Percentiles rank a stretch among this genome's conserved stretches.
Conservation (phyloP, 2,797 vertebrate genomes). For the Lagothrix lagotricha region DNA sequence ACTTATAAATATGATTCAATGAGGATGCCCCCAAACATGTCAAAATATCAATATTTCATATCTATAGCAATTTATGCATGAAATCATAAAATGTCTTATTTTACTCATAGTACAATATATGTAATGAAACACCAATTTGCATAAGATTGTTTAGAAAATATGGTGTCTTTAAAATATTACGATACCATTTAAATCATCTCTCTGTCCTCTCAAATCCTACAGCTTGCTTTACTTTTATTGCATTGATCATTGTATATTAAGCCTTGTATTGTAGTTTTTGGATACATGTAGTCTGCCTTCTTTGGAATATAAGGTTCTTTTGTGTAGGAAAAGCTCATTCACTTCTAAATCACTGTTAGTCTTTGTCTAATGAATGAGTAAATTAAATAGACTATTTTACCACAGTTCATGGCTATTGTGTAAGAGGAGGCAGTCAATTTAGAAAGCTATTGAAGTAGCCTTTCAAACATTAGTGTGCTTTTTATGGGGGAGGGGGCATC, state of each 20-base stretch:
- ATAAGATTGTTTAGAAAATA: neutral
- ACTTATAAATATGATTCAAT: neutral
- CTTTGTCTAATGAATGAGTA: constrained; percentile 50
- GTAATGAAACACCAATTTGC: neutral
- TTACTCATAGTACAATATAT: neutral
- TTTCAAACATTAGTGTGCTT: constrained; percentile 16
- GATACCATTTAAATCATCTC: neutral
- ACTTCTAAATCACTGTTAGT: constrained; percentile 6
- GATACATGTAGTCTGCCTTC: neutral
- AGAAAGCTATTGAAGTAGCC: neutral
- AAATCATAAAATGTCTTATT: neutral
- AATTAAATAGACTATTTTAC: neutral
- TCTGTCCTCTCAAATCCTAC: neutral
- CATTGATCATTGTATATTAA: neutral
- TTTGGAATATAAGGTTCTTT: neutral
- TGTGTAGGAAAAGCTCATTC: constrained; percentile 16
- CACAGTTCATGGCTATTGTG: neutral
- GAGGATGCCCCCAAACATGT: neutral
- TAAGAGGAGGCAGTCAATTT: neutral
- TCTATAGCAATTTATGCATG: neutral
- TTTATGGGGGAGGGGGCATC: neutral
- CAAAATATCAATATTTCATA: neutral
- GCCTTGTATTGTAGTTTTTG: neutral
- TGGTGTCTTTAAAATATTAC: neutral
- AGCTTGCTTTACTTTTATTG: neutral